Base-by-base conservation (phyloP, 2,888 invertebrate genomes). In the Rhodophaea formosa region DNA sequence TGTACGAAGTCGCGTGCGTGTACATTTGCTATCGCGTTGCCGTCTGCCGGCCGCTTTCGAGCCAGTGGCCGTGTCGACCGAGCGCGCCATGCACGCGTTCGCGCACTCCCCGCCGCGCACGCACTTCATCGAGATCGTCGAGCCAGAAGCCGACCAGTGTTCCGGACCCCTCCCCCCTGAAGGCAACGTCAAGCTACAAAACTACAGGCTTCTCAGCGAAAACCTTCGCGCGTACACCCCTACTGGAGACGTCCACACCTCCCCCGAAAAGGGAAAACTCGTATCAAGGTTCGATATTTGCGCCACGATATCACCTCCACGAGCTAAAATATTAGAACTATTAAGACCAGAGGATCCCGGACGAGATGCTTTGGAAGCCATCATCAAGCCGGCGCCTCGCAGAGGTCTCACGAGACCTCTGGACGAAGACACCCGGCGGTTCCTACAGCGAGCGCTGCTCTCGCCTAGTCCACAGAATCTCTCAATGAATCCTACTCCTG, bases 301-400 rank as follows among this genome's bases (percentile, higher is more conserved):
- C 62, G 66, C 82, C 12, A 72, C 74, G 3, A 76, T 88, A 43
- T 82, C 87, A 1, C 86, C 90, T 0, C 83, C 88, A 10, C 77
- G 91, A 23, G 77, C 84, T 8, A 80, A 75, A 62, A 88, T 92
- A 57, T 75, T 92, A 35, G 85, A 86, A 63, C 77, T 92, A 32
- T 75, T 92, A 47, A 72, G 86, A 23, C 86, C 88, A 0, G 86
- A 82, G 46, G 88, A 89, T 56, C 85, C 87, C 0, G 90, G 86
- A 0, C 75, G 82, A 3, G 88, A 87, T 8, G 80, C 85, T 29
- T 74, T 91, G 49, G 88, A 87, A 65, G 90, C 86, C 14, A 90
- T 91, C 58, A 88, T 91, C 47, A 72, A 84, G 59, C 87, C 91
- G 0, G 75, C 81, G 12, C 83, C 87, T 8, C 79, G 90, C 7